Conservation (phyloP, 2,888 invertebrate genomes). For the Campoletis raptor region DNA sequence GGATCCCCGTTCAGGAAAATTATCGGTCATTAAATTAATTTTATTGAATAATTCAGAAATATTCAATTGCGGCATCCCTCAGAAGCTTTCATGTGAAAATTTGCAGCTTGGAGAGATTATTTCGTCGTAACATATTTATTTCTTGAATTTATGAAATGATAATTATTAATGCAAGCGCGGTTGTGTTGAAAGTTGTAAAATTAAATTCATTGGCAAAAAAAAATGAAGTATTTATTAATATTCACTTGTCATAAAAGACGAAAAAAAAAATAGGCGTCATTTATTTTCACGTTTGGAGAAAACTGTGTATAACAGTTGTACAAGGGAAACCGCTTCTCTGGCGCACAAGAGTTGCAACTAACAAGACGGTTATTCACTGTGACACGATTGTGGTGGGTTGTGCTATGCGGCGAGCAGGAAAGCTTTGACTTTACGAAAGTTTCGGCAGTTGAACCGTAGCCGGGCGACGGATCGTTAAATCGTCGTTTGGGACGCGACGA, state of each 20-base stretch:
- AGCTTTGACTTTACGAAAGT: conserved; percentile 55
- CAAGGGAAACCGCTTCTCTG: conserved; percentile 13
- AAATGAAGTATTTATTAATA: background rate
- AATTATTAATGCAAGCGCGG: background rate
- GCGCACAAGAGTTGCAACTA: conserved; percentile 34
- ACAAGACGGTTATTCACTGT: conserved; percentile 49
- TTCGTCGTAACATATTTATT: background rate
- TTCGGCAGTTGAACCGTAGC: conserved; percentile 47
- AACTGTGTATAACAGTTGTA: conserved; percentile 34
- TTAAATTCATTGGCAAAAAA: background rate
- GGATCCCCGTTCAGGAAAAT: background rate
- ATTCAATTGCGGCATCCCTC: no score
- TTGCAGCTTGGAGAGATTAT: background rate
- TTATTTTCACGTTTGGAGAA: conserved; percentile 30
- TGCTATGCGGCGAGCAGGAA: conserved; percentile 7
- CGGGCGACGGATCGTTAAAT: conserved; percentile 58
- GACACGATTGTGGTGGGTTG: conserved; percentile 46
- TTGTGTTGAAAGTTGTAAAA: no score
- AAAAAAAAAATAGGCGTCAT: background rate
- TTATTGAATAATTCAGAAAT: background rate
- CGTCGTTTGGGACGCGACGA: conserved; percentile 33
- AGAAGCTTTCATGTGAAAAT: background rate
- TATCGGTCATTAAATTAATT: background rate
- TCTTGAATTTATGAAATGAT: background rate
- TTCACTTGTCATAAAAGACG: background rate